Evolutionary conservation across 2,113 vertebrate genomes (phyloP), one percentile per base, ranked within the genome.

Genomic region (Paramisgurnus dabryanus): DNA sequence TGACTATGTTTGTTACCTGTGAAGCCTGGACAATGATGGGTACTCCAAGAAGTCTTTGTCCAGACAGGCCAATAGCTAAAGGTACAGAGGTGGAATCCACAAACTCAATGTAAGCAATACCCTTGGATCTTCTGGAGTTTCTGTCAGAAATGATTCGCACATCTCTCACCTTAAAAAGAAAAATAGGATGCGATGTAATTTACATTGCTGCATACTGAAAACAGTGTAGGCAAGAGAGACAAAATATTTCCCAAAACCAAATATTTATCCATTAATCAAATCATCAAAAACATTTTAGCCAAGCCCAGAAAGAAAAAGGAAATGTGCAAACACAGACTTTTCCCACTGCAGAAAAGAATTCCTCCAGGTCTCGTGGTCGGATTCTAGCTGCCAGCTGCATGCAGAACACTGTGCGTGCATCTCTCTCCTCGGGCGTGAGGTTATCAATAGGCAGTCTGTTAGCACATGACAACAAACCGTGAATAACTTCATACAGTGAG

Each of bases 371-470:
- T 80, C 96, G 92, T 2, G 97, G 96, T 34, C 97, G 92, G 81
- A 99, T 99, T 88, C 97, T 92, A 69, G 97, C 97, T n/a, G 97
- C 97, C 79, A 99, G 90, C 80, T 99, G 97, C 97, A 99, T 99
- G 78, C 97, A 99, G 85, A 99, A 98, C 2, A 99, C 97, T 0
- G 97, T 99, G 34, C 97, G 93, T 55, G 96, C 95, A 87, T 99
- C 97, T 55, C 97, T 95, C 89, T 99, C 97, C 80, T 99, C 97
- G 22, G 97, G 97, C 40, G 96, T 96, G 74, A 99, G 90, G 88
- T 97, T 98, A 89, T 98, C 96, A 78, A 97, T 94, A 7, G 96
- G 96, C 83, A 94, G 94, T 85, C 97, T 99, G 80, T 53, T 82
- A 69, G 0, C 67, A 7, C 57, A 76, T 82, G 5, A 63, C 11